Conservation (phyloP, 2,888 invertebrate species). For the Tiphia femorata region DNA sequence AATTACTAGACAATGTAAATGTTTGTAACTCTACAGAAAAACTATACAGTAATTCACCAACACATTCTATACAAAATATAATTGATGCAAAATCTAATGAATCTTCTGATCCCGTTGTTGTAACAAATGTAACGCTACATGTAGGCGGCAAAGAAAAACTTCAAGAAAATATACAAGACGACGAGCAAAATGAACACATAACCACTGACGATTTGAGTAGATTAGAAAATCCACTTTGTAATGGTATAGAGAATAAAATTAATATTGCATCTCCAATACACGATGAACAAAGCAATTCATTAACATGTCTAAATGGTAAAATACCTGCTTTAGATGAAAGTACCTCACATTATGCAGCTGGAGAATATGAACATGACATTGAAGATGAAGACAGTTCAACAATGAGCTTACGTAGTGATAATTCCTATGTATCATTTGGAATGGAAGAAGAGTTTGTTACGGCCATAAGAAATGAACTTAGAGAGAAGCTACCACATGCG, state of each 20-base stretch:
- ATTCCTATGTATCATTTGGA: slow-evolving; percentile 73
- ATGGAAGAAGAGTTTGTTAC: slow-evolving; percentile 80
- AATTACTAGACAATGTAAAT: slow-evolving; percentile 17
- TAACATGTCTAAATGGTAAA: background rate
- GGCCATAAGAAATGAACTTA: slow-evolving; percentile 79
- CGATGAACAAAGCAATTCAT: background rate
- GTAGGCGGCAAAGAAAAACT: too few relatives aligned
- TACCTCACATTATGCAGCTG: slow-evolving; percentile 1
- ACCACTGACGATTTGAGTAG: too few relatives aligned
- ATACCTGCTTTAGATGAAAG: slow-evolving; percentile 3
- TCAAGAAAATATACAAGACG: too few relatives aligned
- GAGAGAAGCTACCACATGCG: slow-evolving; percentile 79
- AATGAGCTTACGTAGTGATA: slow-evolving; percentile 69
- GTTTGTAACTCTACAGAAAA: background rate
- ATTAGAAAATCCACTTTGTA: background rate
- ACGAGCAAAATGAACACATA: too few relatives aligned
- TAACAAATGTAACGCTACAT: too few relatives aligned
- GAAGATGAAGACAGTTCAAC: slow-evolving; percentile 70
- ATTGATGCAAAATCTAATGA: too few relatives aligned
- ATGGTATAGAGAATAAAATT: background rate
- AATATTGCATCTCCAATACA: background rate
- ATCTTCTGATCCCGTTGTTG: too few relatives aligned
- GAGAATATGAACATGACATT: slow-evolving; percentile 37
- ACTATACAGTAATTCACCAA: too few relatives aligned
- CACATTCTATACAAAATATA: too few relatives aligned